These are phyloP conservation scores for Microplitis mediator DNA, from an alignment of 1,140 invertebrate genomes.

Conservation along the genomic window DNA sequence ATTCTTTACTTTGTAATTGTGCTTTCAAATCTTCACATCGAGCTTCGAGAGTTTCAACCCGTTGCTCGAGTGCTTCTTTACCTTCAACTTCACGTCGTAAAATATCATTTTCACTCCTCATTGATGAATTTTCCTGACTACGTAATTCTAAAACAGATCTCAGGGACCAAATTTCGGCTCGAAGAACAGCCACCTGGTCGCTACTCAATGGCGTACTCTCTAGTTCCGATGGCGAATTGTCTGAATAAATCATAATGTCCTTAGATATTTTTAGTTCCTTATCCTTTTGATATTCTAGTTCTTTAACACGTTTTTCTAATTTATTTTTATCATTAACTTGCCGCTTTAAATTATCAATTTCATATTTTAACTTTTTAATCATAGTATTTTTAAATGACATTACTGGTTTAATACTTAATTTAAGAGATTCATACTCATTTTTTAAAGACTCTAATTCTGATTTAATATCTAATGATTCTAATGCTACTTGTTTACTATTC, in stretches of 20 bases:
- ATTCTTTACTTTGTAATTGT: constrained; percentile 68
- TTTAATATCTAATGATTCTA: background rate
- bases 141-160: constrained; percentile 77
- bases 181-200: constrained; percentile 57
- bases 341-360: constrained; percentile 20
- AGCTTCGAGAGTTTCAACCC: constrained; percentile 66
- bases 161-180: constrained; percentile 75
- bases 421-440: constrained; percentile 13
- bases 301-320: constrained; percentile 35
- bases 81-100: constrained; percentile 65
- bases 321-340: constrained; percentile 25
- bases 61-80: constrained; percentile 67
- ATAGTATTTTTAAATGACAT: constrained; percentile 45
- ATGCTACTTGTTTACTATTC: constrained; percentile 1
- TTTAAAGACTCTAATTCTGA: background rate
- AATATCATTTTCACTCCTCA: constrained; percentile 70
- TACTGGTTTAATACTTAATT: constrained; percentile 24
- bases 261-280: constrained; percentile 28
- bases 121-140: constrained; percentile 72
- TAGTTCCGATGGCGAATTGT: constrained; percentile 21
- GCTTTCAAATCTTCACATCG: constrained; percentile 73
- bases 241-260: background rate
- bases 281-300: constrained; percentile 41
- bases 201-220: constrained; percentile 44
- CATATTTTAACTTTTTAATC: constrained; percentile 38